Percentiles rank a stretch among this genome's conserved stretches.
Evolutionary conservation across 2,888 invertebrate genomes (phyloP).

Genomic region (Oscheius sp.): DNA sequence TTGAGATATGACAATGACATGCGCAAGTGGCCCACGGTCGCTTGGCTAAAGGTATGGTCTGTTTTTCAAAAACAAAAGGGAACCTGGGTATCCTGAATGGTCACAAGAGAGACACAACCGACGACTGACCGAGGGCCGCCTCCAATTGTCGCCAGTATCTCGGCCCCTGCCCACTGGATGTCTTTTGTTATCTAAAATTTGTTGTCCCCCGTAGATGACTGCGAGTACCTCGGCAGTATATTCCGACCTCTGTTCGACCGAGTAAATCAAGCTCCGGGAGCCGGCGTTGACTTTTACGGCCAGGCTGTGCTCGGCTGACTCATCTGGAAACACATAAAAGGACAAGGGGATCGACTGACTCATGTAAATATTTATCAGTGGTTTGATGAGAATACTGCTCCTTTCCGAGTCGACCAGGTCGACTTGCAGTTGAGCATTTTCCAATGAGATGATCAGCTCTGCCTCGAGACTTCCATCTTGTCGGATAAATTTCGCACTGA

Average conservation of each 20-base stretch:
- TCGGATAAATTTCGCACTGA: slow-evolving; percentile 42
- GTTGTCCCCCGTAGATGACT: too few relatives aligned
- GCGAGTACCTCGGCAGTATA: slow-evolving; percentile 33
- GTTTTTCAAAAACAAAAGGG: too few relatives aligned
- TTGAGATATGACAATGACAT: slow-evolving; percentile 20
- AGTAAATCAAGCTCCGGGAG: slow-evolving; percentile 32
- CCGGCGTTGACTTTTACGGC: slow-evolving; percentile 22
- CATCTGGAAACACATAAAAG: slow-evolving; percentile 26
- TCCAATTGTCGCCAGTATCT: slow-evolving; percentile 43
- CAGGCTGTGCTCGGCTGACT: slow-evolving; percentile 27
- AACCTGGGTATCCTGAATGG: slow-evolving; percentile 39
- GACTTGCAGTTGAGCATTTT: slow-evolving; percentile 41
- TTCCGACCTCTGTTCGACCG: slow-evolving; percentile 31
- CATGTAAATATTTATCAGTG: slow-evolving; percentile 42
- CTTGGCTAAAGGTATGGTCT: neutral
- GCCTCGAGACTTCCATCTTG: slow-evolving; percentile 43
- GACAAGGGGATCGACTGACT: slow-evolving; percentile 38
- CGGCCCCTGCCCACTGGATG: slow-evolving; percentile 40
- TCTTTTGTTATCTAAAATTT: slow-evolving; percentile 33
- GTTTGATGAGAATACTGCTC: slow-evolving; percentile 44
- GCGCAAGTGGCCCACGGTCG: neutral
- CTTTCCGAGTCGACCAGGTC: slow-evolving; percentile 39
- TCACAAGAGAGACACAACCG: slow-evolving; percentile 52
- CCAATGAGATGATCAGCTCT: slow-evolving; percentile 35
- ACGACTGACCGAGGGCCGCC: slow-evolving; percentile 48